Percentiles rank a stretch among this genome's conserved stretches.
Evolutionary conservation across 23 tunicate genomes (phyloP).

Genomic region (Ascidia mentula): DNA sequence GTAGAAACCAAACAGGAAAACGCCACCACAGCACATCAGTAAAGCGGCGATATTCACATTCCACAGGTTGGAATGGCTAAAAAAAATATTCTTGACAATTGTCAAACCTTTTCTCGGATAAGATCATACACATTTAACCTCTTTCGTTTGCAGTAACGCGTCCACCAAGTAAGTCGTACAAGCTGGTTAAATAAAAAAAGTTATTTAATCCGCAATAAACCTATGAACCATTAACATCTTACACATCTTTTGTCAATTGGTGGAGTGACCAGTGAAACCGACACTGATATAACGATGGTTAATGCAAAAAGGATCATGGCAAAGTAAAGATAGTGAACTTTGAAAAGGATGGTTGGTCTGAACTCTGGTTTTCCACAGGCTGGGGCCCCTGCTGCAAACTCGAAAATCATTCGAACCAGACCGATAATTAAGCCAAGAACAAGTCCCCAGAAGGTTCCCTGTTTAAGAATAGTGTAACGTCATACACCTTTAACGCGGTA

Average conservation of each 20-base stretch:
- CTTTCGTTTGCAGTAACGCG: conserved; percentile 62
- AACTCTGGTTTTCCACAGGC: conserved; percentile 76
- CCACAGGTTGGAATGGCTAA: too few species aligned
- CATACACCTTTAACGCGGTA: background rate
- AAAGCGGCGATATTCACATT: conserved; percentile 62
- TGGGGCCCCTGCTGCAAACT: conserved; percentile 67
- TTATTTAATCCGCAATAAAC: too few species aligned
- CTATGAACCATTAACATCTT: conserved; percentile 32
- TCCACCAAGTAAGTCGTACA: conserved; percentile 76
- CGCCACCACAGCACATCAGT: conserved; percentile 66
- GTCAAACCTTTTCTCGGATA: conserved; percentile 16
- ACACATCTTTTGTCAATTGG: conserved; percentile 75
- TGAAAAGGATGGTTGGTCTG: conserved; percentile 67
- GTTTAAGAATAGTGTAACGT: background rate
- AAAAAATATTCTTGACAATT: too few species aligned
- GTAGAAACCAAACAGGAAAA: conserved; percentile 53
- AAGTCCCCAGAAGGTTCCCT: conserved; percentile 93
- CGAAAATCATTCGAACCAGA: conserved; percentile 66
- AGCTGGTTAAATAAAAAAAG: conserved; percentile 25
- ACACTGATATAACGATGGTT: conserved; percentile 30
- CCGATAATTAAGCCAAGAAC: conserved; percentile 79
- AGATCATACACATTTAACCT: conserved; percentile 49
- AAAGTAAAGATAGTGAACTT: conserved; percentile 91
- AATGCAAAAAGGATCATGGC: conserved; percentile 54
- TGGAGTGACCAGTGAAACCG: conserved; percentile 80